Evolutionary conservation across 2,888 invertebrate species (phyloP).

Genomic region (Epinotia bilunana): DNA sequence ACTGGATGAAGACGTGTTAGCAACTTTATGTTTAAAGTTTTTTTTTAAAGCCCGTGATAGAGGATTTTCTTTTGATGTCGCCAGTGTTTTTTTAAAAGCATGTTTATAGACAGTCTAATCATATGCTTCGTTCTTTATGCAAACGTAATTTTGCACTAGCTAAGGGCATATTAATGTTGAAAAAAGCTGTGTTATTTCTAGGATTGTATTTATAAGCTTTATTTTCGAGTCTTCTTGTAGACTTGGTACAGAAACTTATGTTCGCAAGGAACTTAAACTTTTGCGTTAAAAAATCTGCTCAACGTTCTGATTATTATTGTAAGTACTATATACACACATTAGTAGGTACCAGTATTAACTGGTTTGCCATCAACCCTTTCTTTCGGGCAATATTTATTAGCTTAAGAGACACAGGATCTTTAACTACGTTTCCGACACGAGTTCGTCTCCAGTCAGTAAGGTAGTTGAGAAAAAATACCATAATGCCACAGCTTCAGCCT

Average conservation of each 20-base stretch:
- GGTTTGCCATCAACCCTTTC: too few relatives aligned
- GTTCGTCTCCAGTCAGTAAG: too few relatives aligned
- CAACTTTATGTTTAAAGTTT: slow-evolving; percentile 24
- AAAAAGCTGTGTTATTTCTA: slow-evolving; percentile 1
- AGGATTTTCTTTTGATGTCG: slow-evolving; percentile 11
- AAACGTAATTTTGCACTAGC: slow-evolving; percentile 8
- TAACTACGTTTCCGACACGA: too few relatives aligned
- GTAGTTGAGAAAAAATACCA: neutral
- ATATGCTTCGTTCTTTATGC: slow-evolving; percentile 3
- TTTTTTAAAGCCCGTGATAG: slow-evolving; percentile 16
- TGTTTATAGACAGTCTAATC: slow-evolving; percentile 4
- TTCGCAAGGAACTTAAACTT: neutral
- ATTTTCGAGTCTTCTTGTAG: neutral
- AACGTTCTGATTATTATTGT: too few relatives aligned
- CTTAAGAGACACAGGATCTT: too few relatives aligned
- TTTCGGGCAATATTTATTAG: too few relatives aligned
- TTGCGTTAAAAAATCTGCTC: too few relatives aligned
- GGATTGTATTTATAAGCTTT: neutral
- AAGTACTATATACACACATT: too few relatives aligned
- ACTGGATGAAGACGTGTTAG: slow-evolving; percentile 28
- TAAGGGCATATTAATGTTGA: neutral
- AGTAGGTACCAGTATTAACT: too few relatives aligned
- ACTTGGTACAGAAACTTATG: neutral
- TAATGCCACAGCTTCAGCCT: too few relatives aligned
- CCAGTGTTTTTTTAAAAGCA: slow-evolving; percentile 18